Conservation (phyloP, 2,888 invertebrate genomes). For the Xylophagus ater region DNA sequence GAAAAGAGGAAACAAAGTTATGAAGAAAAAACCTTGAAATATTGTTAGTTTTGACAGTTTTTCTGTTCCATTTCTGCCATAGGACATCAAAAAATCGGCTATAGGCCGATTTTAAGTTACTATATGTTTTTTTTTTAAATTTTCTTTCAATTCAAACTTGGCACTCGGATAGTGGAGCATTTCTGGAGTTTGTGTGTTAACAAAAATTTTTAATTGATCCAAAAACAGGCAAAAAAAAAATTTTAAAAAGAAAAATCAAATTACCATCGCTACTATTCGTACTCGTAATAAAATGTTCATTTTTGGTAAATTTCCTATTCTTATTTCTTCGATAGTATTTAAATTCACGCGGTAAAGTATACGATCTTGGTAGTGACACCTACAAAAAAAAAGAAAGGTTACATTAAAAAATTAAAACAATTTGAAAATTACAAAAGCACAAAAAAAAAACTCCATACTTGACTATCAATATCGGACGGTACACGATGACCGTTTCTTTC, state of each 20-base stretch:
- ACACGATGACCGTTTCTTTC: slow-evolving; percentile 19
- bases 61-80: too few species aligned
- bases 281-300: slow-evolving; percentile 62
- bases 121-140: too few species aligned
- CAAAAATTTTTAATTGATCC: too few species aligned
- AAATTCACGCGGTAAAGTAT: slow-evolving; percentile 75
- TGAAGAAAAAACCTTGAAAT: too few species aligned
- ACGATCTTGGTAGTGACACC: slow-evolving; percentile 72
- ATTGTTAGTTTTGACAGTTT: too few species aligned
- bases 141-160: too few species aligned
- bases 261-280: slow-evolving; percentile 79
- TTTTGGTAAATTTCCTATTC: slow-evolving; percentile 46
- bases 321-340: slow-evolving; percentile 59
- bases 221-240: not conserved
- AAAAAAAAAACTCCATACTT: slow-evolving; percentile 41
- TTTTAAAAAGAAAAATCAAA: not conserved
- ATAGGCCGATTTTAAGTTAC: too few species aligned
- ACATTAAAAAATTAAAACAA: slow-evolving; percentile 1
- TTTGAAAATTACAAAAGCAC: not conserved
- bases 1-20: too few species aligned
- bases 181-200: too few species aligned
- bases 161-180: too few species aligned
- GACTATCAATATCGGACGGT: slow-evolving; percentile 65
- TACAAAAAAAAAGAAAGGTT: slow-evolving; percentile 32
- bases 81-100: too few species aligned